phyloP scores from a whole-genome alignment of 2,797 vertebrate genomes.

The Spatula clypeata region DNA sequence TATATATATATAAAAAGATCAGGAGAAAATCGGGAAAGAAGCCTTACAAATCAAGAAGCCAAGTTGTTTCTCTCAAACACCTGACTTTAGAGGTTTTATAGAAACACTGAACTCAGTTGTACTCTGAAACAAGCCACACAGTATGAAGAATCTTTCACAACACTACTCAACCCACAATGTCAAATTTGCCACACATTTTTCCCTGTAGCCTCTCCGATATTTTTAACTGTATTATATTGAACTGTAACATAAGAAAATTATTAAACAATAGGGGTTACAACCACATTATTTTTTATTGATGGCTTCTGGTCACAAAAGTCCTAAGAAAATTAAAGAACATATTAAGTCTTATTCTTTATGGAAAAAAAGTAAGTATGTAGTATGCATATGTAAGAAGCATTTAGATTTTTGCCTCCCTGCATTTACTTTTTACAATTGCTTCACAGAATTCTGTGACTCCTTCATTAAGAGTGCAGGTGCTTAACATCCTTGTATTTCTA shows the following conservation, averaged over 20 bases:
- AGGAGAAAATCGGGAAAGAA: background rate
- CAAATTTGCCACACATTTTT: background rate
- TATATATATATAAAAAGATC: background rate
- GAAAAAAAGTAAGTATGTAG: background rate
- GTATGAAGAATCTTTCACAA: background rate
- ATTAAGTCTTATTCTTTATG: background rate
- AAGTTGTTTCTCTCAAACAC: background rate
- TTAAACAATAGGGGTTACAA: background rate
- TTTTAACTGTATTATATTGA: background rate
- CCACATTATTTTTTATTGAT: background rate
- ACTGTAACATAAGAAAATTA: background rate
- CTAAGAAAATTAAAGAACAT: background rate
- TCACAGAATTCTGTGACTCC: background rate
- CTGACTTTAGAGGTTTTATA: background rate
- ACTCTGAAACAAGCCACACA: background rate
- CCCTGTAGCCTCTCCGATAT: background rate
- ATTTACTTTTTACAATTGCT: slow-evolving; percentile 6
- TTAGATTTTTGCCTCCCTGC: background rate
- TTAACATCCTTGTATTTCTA: background rate
- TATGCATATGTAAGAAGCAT: background rate
- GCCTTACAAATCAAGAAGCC: background rate
- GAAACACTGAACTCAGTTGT: background rate
- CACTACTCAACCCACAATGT: background rate
- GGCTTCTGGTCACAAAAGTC: background rate
- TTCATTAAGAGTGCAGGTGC: background rate